These are phyloP conservation scores for Labeo calbasu DNA, from an alignment of 2,797 vertebrate genomes.

Conservation along the genomic window DNA sequence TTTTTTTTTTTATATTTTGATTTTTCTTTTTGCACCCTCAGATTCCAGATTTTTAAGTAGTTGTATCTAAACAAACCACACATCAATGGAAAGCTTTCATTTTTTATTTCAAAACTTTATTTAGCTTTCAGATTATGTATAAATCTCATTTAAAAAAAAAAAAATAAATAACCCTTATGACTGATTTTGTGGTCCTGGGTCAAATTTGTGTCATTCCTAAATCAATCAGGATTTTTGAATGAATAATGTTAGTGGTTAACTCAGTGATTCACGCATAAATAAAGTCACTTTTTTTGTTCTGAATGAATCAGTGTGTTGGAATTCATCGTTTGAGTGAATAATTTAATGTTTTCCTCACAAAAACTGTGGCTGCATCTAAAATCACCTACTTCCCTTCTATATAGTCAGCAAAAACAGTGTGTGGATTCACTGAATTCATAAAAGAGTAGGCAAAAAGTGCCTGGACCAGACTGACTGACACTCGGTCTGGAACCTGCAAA, in stretches of 20 bases:
- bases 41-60: no score
- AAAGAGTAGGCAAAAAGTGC: neutral
- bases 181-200: no score
- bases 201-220: no score
- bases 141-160: no score
- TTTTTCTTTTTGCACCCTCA: no score
- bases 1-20: no score
- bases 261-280: neutral
- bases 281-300: neutral
- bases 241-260: neutral
- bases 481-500: neutral
- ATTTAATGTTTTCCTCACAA: neutral
- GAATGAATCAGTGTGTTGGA: neutral
- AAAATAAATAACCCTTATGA: no score
- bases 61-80: no score
- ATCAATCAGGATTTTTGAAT: no score
- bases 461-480: neutral
- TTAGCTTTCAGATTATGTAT: no score
- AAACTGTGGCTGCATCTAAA: neutral
- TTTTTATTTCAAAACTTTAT: no score
- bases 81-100: no score
- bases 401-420: neutral
- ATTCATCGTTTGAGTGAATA: neutral
- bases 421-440: neutral
- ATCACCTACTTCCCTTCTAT: neutral